Evolutionary conservation across 2,113 vertebrate species (phyloP).

Genomic region (Callaeas wilsoni): DNA sequence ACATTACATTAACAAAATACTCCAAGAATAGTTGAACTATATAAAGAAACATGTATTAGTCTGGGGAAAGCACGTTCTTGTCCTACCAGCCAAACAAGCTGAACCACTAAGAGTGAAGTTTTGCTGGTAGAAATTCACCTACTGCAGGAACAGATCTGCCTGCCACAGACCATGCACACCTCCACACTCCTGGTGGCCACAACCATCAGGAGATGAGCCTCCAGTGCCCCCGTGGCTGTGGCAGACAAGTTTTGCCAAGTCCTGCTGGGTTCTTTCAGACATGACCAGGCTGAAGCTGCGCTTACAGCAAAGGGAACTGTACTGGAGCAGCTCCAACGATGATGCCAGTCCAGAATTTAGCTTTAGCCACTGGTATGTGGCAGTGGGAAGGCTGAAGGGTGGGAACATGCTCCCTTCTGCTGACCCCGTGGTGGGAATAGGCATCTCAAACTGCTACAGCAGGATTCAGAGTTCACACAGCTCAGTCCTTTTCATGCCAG

Average conservation of each 20-base stretch:
- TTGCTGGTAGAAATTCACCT: not conserved
- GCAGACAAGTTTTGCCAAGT: not conserved
- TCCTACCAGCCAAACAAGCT: not conserved
- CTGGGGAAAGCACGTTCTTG: constrained; percentile 8
- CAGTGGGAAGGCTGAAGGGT: not conserved
- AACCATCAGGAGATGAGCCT: not conserved
- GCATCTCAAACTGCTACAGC: not conserved
- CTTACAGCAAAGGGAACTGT: not conserved
- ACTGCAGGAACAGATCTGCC: not conserved
- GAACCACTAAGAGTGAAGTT: not conserved
- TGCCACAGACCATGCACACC: not conserved
- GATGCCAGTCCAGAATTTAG: not conserved
- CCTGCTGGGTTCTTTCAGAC: not conserved
- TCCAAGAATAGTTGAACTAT: not conserved
- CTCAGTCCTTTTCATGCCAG: not conserved
- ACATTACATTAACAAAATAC: not conserved
- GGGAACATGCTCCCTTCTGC: not conserved
- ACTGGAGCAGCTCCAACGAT: not conserved
- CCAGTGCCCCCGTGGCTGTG: not conserved
- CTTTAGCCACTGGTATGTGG: not conserved
- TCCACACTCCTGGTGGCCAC: not conserved
- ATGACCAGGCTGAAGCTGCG: not conserved
- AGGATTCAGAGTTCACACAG: not conserved
- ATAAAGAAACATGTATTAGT: not conserved
- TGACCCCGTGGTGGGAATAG: not conserved